phyloP scores from a whole-genome alignment of 2,888 invertebrate species.

The Zygogramma bicolorata region DNA sequence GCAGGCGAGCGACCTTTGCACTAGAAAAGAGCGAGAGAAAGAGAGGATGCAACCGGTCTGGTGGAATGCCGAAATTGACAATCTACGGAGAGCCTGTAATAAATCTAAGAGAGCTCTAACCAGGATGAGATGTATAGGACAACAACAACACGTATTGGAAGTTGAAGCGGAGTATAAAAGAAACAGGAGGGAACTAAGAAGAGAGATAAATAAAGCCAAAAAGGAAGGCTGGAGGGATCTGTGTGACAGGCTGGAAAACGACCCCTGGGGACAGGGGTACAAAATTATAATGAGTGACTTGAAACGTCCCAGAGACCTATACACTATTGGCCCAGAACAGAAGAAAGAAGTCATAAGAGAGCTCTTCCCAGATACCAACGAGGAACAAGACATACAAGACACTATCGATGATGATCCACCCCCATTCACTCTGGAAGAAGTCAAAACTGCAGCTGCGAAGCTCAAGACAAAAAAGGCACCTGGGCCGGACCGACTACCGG shows the following conservation, averaged over 20 bases:
- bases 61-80: neutral
- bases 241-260: neutral
- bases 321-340: neutral
- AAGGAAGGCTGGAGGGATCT: neutral
- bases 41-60: neutral
- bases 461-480: constrained; percentile 1
- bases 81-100: neutral
- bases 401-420: neutral
- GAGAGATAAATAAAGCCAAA: neutral
- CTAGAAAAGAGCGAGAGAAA: neutral
- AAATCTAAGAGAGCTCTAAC: neutral
- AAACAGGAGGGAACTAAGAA: neutral
- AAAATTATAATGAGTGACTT: neutral
- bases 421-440: neutral
- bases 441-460: neutral
- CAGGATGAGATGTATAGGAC: neutral
- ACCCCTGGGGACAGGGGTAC: constrained; percentile 9
- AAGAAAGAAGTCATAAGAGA: neutral
- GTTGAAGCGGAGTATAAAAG: neutral
- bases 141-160: too few species aligned
- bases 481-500: neutral
- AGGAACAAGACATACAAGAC: neutral
- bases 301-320: neutral
- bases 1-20: neutral
- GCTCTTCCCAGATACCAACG: neutral